Evolutionary conservation across 2,888 invertebrate genomes (phyloP).

Genomic region (Mythimna albipuncta): DNA sequence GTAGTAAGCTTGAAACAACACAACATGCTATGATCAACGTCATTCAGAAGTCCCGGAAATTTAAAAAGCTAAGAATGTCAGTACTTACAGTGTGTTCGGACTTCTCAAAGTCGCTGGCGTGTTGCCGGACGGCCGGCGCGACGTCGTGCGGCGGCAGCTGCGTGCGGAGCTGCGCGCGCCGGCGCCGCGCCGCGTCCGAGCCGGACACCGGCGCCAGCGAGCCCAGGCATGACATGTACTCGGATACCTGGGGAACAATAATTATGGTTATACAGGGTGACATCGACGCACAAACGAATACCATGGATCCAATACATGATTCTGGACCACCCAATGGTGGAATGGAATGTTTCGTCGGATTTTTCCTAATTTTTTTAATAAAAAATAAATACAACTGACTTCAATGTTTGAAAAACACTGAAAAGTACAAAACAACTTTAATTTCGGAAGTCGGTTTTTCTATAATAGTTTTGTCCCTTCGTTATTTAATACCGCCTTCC

Average conservation of each 20-base stretch:
- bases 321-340: too few relatives aligned
- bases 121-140: slow-evolving; percentile 87
- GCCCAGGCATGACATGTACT: slow-evolving; percentile 93
- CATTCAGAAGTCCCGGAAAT: too few relatives aligned
- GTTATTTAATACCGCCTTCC: too few relatives aligned
- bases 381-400: too few relatives aligned
- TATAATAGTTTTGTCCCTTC: too few relatives aligned
- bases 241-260: slow-evolving; percentile 81
- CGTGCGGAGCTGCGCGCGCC: slow-evolving; percentile 95
- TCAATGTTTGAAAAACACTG: too few relatives aligned
- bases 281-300: too few relatives aligned
- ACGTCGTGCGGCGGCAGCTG: slow-evolving; percentile 96
- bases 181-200: slow-evolving; percentile 94
- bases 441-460: too few relatives aligned
- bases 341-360: too few relatives aligned
- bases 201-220: slow-evolving; percentile 95
- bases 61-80: neutral
- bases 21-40: neutral
- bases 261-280: neutral
- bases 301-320: too few relatives aligned
- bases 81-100: slow-evolving; percentile 84
- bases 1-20: neutral
- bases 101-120: slow-evolving; percentile 89
- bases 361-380: too few relatives aligned
- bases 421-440: too few relatives aligned